A percentile compares a stretch with the other conserved stretches of the same genome.
phyloP scores from a whole-genome alignment of 2,113 vertebrate genomes.

The Amazona vittata region DNA sequence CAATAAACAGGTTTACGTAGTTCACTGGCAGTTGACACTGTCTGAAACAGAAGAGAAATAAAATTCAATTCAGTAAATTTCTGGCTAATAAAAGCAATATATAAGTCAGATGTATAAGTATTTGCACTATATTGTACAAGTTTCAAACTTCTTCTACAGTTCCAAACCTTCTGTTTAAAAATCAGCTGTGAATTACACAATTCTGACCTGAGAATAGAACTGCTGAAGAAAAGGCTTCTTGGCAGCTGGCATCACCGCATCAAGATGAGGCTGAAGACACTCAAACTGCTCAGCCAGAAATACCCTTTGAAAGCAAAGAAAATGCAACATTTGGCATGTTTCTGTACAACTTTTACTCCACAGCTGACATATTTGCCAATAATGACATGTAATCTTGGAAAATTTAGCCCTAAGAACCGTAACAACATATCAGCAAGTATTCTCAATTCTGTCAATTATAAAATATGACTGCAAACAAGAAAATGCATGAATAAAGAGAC shows the following conservation, averaged over 20 bases:
- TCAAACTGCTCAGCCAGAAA: slow-evolving; percentile 98
- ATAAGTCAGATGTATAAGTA: neutral
- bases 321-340: neutral
- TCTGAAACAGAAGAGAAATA: slow-evolving; percentile 78
- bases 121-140: neutral
- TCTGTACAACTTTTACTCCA: neutral
- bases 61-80: neutral
- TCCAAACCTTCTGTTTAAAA: neutral
- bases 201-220: slow-evolving; percentile 95
- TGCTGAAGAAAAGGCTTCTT: slow-evolving; percentile 99
- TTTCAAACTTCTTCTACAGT: neutral
- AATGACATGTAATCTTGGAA: neutral
- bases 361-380: neutral
- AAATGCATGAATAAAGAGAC: neutral
- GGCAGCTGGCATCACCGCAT: slow-evolving; percentile 95
- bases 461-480: neutral
- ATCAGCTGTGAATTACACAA: neutral
- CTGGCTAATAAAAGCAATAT: neutral
- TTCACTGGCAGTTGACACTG: slow-evolving; percentile 95
- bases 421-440: neutral
- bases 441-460: neutral
- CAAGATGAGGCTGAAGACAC: slow-evolving; percentile 93
- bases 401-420: rapidly evolving
- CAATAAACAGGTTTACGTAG: slow-evolving; percentile 98
- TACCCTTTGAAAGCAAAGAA: slow-evolving; percentile 79